phyloP scores from a whole-genome alignment of 92 coral and sea anemone species.

The Muricea muricata region DNA sequence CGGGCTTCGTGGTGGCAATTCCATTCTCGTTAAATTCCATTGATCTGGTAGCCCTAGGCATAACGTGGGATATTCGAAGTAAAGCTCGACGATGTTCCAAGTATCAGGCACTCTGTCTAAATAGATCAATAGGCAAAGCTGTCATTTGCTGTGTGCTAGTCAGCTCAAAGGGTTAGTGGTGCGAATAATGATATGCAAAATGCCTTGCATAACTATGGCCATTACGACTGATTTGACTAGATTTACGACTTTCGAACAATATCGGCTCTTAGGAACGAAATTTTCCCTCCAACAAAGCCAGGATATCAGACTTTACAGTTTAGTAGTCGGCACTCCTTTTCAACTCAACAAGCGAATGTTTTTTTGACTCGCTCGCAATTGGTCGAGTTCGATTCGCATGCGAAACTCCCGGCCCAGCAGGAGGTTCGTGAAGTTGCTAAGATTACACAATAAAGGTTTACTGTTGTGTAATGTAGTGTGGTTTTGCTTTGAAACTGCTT shows the following conservation, averaged over 20 bases:
- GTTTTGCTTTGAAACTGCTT: not conserved
- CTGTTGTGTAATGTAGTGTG: not conserved
- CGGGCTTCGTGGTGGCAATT: not conserved
- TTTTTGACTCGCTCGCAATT: not conserved
- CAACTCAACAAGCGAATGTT: not conserved
- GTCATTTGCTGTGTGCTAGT: not conserved
- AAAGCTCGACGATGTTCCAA: not conserved
- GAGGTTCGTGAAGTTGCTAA: not conserved
- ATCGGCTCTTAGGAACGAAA: not conserved
- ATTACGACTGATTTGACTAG: not conserved
- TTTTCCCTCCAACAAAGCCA: not conserved
- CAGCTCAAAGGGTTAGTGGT: not conserved
- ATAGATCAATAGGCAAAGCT: constrained; percentile 1
- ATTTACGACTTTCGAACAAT: constrained; percentile 17
- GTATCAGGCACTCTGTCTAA: not conserved
- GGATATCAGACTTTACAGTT: not conserved
- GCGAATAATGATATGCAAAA: constrained; percentile 15
- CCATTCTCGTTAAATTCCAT: not conserved
- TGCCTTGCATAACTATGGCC: not conserved
- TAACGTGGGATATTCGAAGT: not conserved
- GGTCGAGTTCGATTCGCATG: not conserved
- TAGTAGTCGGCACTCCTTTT: not conserved
- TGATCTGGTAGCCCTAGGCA: constrained; percentile 4
- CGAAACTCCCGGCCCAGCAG: not conserved
- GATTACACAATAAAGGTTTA: not conserved